Conservation (phyloP, 2,113 vertebrate species). For the Daphoenositta chrysoptera region DNA sequence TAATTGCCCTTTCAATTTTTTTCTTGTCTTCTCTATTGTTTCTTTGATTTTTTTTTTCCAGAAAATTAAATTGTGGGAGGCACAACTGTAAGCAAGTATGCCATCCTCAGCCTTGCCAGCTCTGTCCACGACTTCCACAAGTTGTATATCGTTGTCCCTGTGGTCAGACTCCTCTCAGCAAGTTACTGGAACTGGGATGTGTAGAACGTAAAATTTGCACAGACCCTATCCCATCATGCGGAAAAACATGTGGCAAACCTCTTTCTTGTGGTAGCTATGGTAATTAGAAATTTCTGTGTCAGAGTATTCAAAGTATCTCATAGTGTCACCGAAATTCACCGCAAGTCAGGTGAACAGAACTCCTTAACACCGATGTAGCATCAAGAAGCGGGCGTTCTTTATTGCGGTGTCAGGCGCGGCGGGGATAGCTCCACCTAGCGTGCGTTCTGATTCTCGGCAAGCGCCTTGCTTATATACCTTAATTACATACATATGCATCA, state of each 20-base stretch:
- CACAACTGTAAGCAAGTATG: conserved; percentile 87
- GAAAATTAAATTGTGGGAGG: conserved; percentile 86
- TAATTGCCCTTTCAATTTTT: not conserved
- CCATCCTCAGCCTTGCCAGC: conserved; percentile 84
- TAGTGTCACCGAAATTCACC: not conserved
- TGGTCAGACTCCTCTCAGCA: conserved; percentile 86
- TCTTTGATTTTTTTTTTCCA: not conserved
- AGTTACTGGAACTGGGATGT: conserved; percentile 90
- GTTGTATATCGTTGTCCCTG: conserved; percentile 89
- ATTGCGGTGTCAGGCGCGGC: fast-evolving
- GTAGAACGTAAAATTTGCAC: conserved; percentile 83
- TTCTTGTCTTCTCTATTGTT: not conserved
- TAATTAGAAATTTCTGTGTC: conserved; percentile 60
- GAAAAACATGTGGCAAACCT: conserved; percentile 91
- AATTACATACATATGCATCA: not conserved
- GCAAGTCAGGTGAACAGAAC: not conserved
- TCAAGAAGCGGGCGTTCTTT: not conserved
- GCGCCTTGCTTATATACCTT: fast-evolving
- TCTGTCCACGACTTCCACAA: conserved; percentile 84
- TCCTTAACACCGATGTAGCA: not conserved
- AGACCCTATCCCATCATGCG: conserved; percentile 91
- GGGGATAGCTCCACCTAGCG: fast-evolving
- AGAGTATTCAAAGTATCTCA: not conserved
- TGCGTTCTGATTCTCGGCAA: not conserved
- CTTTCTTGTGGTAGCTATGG: conserved; percentile 89